A percentile compares a stretch with the other conserved stretches of the same genome.
Conservation (phyloP, 2,888 invertebrate species). For the Gortyna flavago region DNA sequence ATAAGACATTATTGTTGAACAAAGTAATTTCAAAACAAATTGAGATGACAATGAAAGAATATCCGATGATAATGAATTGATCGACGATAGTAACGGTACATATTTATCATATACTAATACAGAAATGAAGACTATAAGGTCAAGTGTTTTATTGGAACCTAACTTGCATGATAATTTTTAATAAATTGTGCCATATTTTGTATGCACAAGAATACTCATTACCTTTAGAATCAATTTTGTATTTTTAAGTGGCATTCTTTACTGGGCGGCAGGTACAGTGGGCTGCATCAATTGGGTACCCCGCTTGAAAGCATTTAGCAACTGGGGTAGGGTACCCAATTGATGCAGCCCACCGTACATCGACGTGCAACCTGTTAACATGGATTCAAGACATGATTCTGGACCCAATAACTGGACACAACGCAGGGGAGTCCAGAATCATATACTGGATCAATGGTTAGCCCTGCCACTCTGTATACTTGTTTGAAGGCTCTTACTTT, state of each 20-base stretch:
- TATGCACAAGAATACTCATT: constrained; percentile 8
- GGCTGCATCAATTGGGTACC: no score
- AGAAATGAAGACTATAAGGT: constrained; percentile 8
- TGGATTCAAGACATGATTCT: no score
- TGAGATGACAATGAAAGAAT: not conserved
- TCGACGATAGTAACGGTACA: not conserved
- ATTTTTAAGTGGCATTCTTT: constrained; percentile 3
- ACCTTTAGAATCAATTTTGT: not conserved
- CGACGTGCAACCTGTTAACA: no score
- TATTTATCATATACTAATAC: not conserved
- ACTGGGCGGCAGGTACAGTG: no score
- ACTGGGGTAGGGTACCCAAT: no score
- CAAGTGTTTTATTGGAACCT: constrained; percentile 21
- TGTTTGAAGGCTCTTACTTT: not conserved
- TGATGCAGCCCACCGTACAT: no score
- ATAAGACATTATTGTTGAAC: not conserved
- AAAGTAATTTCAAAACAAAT: not conserved
- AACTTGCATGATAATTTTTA: constrained; percentile 19
- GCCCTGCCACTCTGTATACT: no score
- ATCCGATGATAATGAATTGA: not conserved
- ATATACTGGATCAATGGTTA: no score
- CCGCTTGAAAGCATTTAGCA: no score
- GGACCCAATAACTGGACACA: no score
- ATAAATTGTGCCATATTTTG: constrained; percentile 23
- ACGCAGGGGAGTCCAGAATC: no score